phyloP scores from a whole-genome alignment of 2,113 vertebrate species.

The Pangasianodon gigas region DNA sequence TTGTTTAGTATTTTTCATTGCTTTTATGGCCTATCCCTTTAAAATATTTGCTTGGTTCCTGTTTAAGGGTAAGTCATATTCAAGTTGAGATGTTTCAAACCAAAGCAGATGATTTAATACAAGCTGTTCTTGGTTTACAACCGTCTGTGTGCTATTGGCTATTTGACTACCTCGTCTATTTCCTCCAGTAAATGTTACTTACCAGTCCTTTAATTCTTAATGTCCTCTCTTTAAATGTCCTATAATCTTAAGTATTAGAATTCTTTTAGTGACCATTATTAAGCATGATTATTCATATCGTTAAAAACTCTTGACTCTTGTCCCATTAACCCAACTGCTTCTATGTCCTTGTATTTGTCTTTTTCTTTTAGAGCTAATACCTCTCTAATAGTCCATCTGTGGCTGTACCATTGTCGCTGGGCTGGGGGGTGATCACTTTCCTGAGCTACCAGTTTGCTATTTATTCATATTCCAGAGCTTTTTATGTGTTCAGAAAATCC shows the following conservation, averaged over 20 bases:
- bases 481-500: not conserved
- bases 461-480: not conserved
- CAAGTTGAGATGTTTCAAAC: not conserved
- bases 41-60: not conserved
- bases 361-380: not conserved
- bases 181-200: constrained; percentile 1
- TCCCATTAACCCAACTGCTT: not conserved
- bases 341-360: not conserved
- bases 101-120: constrained; percentile 42
- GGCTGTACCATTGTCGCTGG: not conserved
- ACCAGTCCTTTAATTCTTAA: not conserved
- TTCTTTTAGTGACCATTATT: not conserved
- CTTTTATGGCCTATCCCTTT: constrained; percentile 37
- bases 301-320: not conserved
- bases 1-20: constrained; percentile 17
- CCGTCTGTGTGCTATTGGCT: constrained; percentile 27
- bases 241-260: not conserved
- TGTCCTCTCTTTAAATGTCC: not conserved
- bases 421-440: not conserved
- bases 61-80: not conserved
- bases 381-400: not conserved
- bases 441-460: too few relatives aligned
- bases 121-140: not conserved
- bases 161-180: constrained; percentile 48
- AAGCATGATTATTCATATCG: not conserved